phyloP scores from a whole-genome alignment of 2,888 invertebrate species.

The Eulithis prunata region DNA sequence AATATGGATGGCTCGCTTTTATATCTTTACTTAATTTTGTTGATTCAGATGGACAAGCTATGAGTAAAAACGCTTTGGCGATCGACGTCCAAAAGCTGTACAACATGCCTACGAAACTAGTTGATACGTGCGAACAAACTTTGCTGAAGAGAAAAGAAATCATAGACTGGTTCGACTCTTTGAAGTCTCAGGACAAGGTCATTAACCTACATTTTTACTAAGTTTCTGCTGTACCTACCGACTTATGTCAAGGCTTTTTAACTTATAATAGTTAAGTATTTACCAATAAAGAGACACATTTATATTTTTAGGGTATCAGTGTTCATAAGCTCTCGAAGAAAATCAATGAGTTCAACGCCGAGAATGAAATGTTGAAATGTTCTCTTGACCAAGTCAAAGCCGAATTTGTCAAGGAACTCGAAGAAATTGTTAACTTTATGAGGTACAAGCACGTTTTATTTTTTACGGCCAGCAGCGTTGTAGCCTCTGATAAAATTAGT shows the following conservation, averaged over 20 bases:
- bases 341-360: slow-evolving; percentile 66
- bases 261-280: too few species aligned
- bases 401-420: slow-evolving; percentile 60
- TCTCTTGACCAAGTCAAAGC: slow-evolving; percentile 61
- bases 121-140: slow-evolving; percentile 67
- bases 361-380: slow-evolving; percentile 66
- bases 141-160: slow-evolving; percentile 67
- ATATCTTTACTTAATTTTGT: background rate
- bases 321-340: slow-evolving; percentile 60
- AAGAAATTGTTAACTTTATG: slow-evolving; percentile 59
- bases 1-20: too few species aligned
- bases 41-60: slow-evolving; percentile 16
- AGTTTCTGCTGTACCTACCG: too few species aligned
- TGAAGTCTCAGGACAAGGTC: slow-evolving; percentile 63
- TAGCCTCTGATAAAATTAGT: too few species aligned
- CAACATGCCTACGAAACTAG: slow-evolving; percentile 63
- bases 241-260: too few species aligned
- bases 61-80: slow-evolving; percentile 22
- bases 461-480: too few species aligned
- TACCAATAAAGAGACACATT: background rate
- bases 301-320: slow-evolving; percentile 54
- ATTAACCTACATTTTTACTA: background rate
- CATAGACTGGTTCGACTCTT: slow-evolving; percentile 67
- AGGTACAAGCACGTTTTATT: slow-evolving; percentile 49
- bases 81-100: slow-evolving; percentile 63